Conservation (phyloP, 2,113 vertebrate genomes). For the Hydrochoerus hydrochaeris region DNA sequence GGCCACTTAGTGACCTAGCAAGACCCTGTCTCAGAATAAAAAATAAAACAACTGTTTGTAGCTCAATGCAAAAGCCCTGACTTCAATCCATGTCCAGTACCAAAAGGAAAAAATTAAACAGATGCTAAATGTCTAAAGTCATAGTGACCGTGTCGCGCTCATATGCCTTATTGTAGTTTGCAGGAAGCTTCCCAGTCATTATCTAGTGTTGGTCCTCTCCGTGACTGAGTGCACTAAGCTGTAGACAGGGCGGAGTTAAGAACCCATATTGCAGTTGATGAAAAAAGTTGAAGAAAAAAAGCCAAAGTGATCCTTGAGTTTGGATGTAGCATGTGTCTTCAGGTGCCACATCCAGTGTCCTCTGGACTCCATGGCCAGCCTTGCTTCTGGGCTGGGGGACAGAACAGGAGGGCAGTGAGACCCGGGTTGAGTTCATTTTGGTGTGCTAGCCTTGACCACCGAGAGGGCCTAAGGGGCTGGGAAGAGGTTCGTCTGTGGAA, state of each 20-base stretch:
- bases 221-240: background rate
- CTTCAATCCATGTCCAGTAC: background rate
- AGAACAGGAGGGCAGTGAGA: background rate
- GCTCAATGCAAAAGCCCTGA: background rate
- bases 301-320: background rate
- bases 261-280: background rate
- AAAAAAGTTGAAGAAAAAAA: background rate
- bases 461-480: background rate
- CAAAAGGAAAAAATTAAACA: background rate
- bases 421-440: background rate
- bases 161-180: background rate
- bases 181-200: background rate
- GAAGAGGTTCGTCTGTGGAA: background rate
- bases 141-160: background rate
- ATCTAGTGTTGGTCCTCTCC: background rate
- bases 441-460: background rate
- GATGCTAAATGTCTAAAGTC: background rate
- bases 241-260: background rate
- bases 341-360: background rate
- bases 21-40: background rate
- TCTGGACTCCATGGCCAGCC: background rate
- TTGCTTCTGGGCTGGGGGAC: background rate
- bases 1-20: background rate
- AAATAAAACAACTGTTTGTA: background rate
- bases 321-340: background rate